phyloP scores from a whole-genome alignment of 2,888 invertebrate genomes.

The Sussaba pulchella region DNA sequence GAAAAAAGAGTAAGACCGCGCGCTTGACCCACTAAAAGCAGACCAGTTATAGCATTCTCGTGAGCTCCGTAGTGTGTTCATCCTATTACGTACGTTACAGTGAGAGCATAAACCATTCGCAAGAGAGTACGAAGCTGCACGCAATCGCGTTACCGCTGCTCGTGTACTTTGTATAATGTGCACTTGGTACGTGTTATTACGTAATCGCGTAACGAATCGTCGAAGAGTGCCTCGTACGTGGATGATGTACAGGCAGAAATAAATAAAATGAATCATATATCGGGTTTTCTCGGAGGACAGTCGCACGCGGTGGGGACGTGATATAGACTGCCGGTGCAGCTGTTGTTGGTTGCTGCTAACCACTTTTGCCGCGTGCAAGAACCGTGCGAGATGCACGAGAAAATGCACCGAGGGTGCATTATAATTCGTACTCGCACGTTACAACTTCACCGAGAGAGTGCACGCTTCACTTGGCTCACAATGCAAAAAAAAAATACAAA shows the following conservation, averaged over 20 bases:
- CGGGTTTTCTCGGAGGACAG: slow-evolving; percentile 57
- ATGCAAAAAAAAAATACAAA: slow-evolving; percentile 61
- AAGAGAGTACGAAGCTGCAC: slow-evolving; percentile 26
- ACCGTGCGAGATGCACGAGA: slow-evolving; percentile 2
- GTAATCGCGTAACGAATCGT: slow-evolving; percentile 66
- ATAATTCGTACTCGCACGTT: slow-evolving; percentile 35
- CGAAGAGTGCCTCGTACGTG: slow-evolving; percentile 56
- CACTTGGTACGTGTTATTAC: slow-evolving; percentile 63
- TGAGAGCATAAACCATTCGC: slow-evolving; percentile 37
- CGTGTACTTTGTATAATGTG: slow-evolving; percentile 52
- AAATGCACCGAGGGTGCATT: slow-evolving; percentile 20
- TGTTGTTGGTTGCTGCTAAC: neutral
- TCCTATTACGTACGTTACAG: slow-evolving; percentile 50
- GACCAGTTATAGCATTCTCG: slow-evolving; percentile 8
- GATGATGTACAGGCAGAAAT: slow-evolving; percentile 43
- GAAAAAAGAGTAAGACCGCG: slow-evolving; percentile 22
- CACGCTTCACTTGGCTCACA: slow-evolving; percentile 65
- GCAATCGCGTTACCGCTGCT: slow-evolving; percentile 39
- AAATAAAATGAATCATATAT: slow-evolving; percentile 55
- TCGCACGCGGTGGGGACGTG: slow-evolving; percentile 33
- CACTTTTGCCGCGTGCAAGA: slow-evolving; percentile 8
- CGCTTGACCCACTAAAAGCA: slow-evolving; percentile 58
- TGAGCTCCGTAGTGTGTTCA: slow-evolving; percentile 8
- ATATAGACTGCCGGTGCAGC: neutral
- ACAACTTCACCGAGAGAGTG: slow-evolving; percentile 30